Evolutionary conservation across 1,140 invertebrate genomes (phyloP), one percentile per base, ranked within the genome.

Genomic region (Dendrolimus kikuchii): DNA sequence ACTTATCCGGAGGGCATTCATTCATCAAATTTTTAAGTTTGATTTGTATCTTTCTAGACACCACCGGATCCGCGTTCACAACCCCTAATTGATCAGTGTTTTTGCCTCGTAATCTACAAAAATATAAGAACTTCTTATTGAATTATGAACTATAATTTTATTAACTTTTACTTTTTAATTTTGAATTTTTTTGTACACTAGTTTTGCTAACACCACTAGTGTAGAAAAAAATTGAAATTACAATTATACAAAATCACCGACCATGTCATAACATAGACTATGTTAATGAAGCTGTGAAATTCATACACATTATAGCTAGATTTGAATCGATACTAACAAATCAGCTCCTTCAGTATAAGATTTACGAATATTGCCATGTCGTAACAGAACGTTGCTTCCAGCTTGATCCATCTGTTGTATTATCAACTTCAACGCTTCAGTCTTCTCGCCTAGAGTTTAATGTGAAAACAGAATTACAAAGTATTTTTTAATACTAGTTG

Each of bases 1-100:
- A 71, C 53, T 77, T 75, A 7, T 73, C 62, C 9, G 77, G 70
- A 7, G 74, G 71, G 37, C 55, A 55, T 5, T 59, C 55, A 10
- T 54, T 51, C 68, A 82, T 77, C 23, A 82, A 50, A 49, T 67
- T 69, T 7, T 53, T 50, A 3, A 84, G 59, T 66, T 81, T 84
- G 5, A 81, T 74, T 64, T 84, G 71, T 51, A 84, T 76, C 50
- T 84, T 84, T 46, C 77, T 74, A 2, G 64, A 55, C 5, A 78
- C 77, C 1, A 84, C 76, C 0, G 81, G 76, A 49, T 84, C 78
- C 9, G 68, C 69, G 8, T 56, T 68, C 6, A 60, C 44, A 0
- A 74, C 74, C 6, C 42, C 49, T 6, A 84, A 51, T 48, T 84
- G 65, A 59, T 79, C 81, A 0, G 73, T 56, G 51, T 66, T 79